Evolutionary conservation across 2,113 vertebrate species (phyloP).

Genomic region (Pipra filicauda): DNA sequence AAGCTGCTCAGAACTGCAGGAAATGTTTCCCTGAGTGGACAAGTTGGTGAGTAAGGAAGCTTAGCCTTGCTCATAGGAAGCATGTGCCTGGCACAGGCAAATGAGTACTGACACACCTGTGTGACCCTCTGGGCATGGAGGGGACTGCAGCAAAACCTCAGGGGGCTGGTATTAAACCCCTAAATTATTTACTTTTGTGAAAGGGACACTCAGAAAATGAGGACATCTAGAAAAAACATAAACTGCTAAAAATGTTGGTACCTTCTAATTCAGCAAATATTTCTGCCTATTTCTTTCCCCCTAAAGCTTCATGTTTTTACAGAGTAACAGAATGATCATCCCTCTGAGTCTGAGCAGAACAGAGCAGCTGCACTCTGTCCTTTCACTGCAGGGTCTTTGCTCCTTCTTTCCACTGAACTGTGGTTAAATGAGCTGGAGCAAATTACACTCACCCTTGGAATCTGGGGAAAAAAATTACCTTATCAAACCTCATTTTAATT

Average conservation of each 20-base stretch:
- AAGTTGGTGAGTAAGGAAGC: background rate
- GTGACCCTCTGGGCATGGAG: background rate
- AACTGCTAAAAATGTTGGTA: background rate
- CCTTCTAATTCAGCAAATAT: background rate
- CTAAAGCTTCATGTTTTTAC: background rate
- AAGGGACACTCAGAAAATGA: background rate
- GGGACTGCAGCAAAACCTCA: background rate
- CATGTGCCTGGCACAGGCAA: background rate
- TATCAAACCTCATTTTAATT: background rate
- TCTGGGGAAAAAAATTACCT: background rate
- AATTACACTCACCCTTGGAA: background rate
- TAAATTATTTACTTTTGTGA: background rate
- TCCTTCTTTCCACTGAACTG: background rate
- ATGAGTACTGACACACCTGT: too few relatives aligned
- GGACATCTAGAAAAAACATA: background rate
- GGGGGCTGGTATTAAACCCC: background rate
- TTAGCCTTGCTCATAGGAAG: background rate
- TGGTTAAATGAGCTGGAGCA: background rate
- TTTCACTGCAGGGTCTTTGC: background rate
- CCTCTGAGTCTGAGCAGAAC: background rate
- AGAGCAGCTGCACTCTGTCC: background rate
- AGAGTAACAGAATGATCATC: background rate
- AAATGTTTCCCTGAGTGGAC: background rate
- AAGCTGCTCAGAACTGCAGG: background rate
- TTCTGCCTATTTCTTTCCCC: background rate